Conservation (phyloP, 2,797 vertebrate species). For the Lacerta agilis region DNA sequence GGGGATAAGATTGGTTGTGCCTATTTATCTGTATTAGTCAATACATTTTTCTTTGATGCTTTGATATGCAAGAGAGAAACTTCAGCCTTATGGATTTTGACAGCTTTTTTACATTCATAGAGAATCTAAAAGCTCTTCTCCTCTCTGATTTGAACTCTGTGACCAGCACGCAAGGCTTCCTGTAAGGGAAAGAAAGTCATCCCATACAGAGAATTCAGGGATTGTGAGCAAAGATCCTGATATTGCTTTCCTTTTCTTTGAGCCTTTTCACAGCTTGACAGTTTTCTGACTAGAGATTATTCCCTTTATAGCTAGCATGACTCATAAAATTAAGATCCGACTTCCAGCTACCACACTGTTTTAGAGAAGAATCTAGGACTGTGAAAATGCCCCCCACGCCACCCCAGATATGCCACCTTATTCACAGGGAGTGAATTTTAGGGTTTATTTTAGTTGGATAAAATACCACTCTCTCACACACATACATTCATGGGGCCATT, state of each 20-base stretch:
- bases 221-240: neutral
- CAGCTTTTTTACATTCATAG: neutral
- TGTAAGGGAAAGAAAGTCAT: constrained; percentile 9
- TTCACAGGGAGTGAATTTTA: neutral
- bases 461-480: neutral
- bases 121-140: neutral
- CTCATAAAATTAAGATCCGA: constrained; percentile 7
- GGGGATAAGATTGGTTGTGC: neutral
- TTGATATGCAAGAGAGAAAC: constrained; percentile 1
- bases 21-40: neutral
- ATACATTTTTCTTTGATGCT: neutral
- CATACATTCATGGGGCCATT: neutral
- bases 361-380: neutral
- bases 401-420: neutral
- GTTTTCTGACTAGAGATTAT: neutral
- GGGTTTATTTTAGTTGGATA: neutral
- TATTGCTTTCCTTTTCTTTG: constrained; percentile 15
- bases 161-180: neutral
- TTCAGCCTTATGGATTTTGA: neutral
- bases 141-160: constrained; percentile 15
- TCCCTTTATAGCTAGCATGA: neutral
- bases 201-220: neutral
- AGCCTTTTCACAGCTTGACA: neutral
- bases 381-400: neutral
- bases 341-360: neutral